phyloP scores from a whole-genome alignment of 2,888 invertebrate genomes.

The Shargacucullia verbasci region DNA sequence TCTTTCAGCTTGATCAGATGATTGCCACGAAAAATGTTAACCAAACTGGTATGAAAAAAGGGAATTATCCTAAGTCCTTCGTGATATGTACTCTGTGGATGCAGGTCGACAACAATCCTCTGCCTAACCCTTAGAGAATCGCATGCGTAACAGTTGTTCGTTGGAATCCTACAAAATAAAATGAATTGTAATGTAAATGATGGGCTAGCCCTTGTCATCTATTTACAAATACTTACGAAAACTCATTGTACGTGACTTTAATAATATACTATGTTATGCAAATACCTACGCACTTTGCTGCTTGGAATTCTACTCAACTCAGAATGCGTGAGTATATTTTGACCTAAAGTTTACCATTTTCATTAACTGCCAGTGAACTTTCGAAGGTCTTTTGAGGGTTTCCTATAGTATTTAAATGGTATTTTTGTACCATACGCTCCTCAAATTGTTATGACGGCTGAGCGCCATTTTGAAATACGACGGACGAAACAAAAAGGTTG shows the following conservation, averaged over 20 bases:
- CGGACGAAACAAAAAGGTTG: too few species aligned
- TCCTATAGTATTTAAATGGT: too few species aligned
- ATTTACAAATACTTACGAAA: constrained; percentile 45
- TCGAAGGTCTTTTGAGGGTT: too few species aligned
- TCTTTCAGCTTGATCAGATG: too few species aligned
- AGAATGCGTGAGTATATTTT: constrained; percentile 21
- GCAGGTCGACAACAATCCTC: background rate
- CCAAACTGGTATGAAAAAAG: too few species aligned
- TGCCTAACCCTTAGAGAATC: background rate
- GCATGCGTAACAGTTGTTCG: background rate
- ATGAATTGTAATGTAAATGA: constrained; percentile 27
- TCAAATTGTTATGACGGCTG: too few species aligned
- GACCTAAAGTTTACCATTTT: background rate
- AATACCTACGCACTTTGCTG: constrained; percentile 18
- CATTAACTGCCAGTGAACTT: background rate
- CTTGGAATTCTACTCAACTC: constrained; percentile 28
- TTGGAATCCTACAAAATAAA: background rate
- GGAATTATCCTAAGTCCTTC: background rate
- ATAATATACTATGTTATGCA: constrained; percentile 32
- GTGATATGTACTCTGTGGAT: too few species aligned
- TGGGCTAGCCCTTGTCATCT: constrained; percentile 19
- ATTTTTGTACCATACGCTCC: too few species aligned
- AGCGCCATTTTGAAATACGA: too few species aligned
- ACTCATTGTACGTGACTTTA: constrained; percentile 41
- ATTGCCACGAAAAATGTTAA: too few species aligned